Percentiles rank a stretch among this genome's conserved stretches.
Conservation (phyloP, 2,888 invertebrate species). For the Endotricha flammealis region DNA sequence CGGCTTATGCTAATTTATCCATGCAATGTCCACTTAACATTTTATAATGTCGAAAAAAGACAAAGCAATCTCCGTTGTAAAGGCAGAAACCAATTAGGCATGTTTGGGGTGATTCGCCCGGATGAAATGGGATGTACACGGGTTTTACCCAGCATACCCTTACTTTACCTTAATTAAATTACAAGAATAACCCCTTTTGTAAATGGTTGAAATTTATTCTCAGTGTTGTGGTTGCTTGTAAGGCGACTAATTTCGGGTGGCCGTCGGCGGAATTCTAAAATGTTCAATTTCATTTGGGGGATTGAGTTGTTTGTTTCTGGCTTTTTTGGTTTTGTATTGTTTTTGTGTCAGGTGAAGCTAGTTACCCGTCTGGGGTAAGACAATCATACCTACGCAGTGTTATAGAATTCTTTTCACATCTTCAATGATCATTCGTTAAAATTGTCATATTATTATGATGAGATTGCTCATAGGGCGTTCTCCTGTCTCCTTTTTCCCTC, state of each 20-base stretch:
- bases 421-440: no score
- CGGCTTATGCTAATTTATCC: no score
- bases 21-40: no score
- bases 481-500: no score
- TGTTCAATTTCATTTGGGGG: conserved; percentile 8
- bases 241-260: conserved; percentile 12
- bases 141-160: conserved; percentile 13
- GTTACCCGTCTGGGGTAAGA: no score
- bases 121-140: conserved; percentile 22
- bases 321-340: no score
- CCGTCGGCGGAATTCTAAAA: conserved; percentile 6
- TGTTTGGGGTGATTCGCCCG: conserved; percentile 22
- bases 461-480: no score
- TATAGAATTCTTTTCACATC: no score
- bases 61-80: conserved; percentile 8
- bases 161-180: conserved; percentile 30
- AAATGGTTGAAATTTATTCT: conserved; percentile 27
- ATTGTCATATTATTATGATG: no score
- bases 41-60: no score
- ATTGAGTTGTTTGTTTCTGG: conserved; percentile 1
- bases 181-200: conserved; percentile 30
- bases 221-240: conserved; percentile 13
- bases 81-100: conserved; percentile 26
- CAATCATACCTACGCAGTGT: no score
- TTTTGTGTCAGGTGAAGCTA: no score